Evolutionary conservation across 2,888 invertebrate genomes (phyloP).

Genomic region (Cosmorhoe ocellata): DNA sequence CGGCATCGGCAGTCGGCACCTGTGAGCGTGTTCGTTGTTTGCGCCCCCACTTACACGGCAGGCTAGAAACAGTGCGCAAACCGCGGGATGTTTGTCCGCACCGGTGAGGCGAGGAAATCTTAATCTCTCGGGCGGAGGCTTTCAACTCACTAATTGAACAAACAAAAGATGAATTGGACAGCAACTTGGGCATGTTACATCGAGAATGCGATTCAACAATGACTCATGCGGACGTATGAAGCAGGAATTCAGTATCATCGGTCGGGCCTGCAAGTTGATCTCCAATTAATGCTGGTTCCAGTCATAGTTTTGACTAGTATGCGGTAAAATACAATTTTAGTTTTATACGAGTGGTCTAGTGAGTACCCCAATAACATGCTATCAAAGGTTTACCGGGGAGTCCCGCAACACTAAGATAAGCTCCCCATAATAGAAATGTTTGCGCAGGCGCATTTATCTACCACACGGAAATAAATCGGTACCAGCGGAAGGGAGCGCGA

Average conservation of each 20-base stretch:
- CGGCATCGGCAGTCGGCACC: conserved; percentile 68
- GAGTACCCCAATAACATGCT: neutral
- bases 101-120: conserved; percentile 71
- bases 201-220: conserved; percentile 35
- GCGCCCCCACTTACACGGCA: conserved; percentile 70
- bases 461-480: conserved; percentile 75
- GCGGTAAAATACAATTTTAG: too few species aligned
- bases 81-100: conserved; percentile 62
- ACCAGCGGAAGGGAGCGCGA: conserved; percentile 74
- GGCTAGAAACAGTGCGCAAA: conserved; percentile 71
- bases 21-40: conserved; percentile 62
- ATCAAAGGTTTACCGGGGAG: conserved; percentile 46
- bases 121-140: conserved; percentile 58
- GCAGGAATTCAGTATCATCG: too few species aligned
- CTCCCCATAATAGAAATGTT: conserved; percentile 64
- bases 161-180: conserved; percentile 43
- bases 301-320: too few species aligned
- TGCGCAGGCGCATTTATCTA: conserved; percentile 69
- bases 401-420: conserved; percentile 66
- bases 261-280: too few species aligned
- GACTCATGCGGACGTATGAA: conserved; percentile 13
- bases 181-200: conserved; percentile 32
- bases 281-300: too few species aligned
- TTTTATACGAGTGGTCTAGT: too few species aligned
- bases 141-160: conserved; percentile 50